Base-by-base conservation (phyloP, 2,113 vertebrate genomes). In the Casuarius casuarius region DNA sequence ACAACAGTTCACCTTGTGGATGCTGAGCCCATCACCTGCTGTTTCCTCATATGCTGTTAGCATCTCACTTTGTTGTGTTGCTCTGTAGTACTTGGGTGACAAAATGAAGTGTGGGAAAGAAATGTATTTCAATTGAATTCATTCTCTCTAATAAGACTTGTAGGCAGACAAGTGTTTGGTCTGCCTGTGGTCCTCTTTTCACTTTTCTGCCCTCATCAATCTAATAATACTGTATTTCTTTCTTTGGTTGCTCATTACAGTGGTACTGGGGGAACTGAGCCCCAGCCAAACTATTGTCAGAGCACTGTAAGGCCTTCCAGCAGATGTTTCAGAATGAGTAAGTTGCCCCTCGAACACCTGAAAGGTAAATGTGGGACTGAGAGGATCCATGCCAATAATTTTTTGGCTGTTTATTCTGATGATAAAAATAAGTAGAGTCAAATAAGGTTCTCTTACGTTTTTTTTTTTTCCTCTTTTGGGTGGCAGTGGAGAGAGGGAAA, bases 171-270 rank as follows among this genome's bases (percentile, higher is more conserved):
- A 23, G n/a, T 51, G 18, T 72, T 70, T 84, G 28, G 48, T 22
- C 12, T 66, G 38, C 12, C 65, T 29, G 20, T 19, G 46, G 18
- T 52, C 18, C 11, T 52, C 17, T 38, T 26, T 20, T 73, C 19
- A 2, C 38, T 77, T 14, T 9, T 78, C 22, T 67, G 38, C 48
- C 59, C 23, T 70, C 35, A 6, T 46, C 65, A 40, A 54, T 44
- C 49, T 40, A 14, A 49, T 73, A 18, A 1, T 33, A 20, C 9
- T 38, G 9, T 52, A 2, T 5, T 15, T 63, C 56, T 74, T 49
- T n/a, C 8, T 78, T 70, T 21, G 17, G 18, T 18, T 20, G 18
- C 22, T 8, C 0, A 0, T 71, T n/a, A 21, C 0, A 2, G 13
- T 52, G n/a, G 17, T 54, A 4, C 7, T 56, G 65, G 8, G 54